Evolutionary conservation across 2,888 invertebrate genomes (phyloP).

Genomic region (Shargacucullia verbasci): DNA sequence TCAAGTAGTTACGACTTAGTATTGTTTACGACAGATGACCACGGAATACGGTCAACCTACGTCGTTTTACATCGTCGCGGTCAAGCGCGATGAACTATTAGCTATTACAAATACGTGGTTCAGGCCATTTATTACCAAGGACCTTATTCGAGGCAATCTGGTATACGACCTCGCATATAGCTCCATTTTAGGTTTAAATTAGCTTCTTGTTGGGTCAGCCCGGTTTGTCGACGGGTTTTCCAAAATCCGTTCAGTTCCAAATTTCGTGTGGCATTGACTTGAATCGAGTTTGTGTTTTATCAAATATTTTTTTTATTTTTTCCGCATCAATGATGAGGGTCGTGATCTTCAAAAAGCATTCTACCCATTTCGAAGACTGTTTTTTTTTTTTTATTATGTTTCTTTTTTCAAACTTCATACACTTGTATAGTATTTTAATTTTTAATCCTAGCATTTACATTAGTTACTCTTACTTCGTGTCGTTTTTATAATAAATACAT

Average conservation of each 20-base stretch:
- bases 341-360: too few species aligned
- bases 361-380: too few species aligned
- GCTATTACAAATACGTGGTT: conserved; percentile 4
- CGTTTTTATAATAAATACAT: too few species aligned
- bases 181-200: conserved; percentile 6
- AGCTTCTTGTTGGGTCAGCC: conserved; percentile 1
- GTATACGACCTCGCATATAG: background rate
- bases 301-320: too few species aligned
- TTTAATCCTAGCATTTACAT: too few species aligned
- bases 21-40: background rate
- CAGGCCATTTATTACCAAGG: conserved; percentile 1
- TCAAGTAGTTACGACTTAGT: background rate
- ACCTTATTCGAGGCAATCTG: conserved; percentile 17
- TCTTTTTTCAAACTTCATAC: too few species aligned
- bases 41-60: conserved; percentile 10
- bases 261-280: background rate
- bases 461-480: too few species aligned
- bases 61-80: conserved; percentile 12
- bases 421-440: too few species aligned
- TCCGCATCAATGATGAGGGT: too few species aligned
- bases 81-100: conserved; percentile 5
- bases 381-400: too few species aligned
- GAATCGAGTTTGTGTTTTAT: too few species aligned
- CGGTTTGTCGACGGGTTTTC: conserved; percentile 16
- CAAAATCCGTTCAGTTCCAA: background rate